Conservation (phyloP, 2,797 vertebrate genomes). For the Fratercula arctica region DNA sequence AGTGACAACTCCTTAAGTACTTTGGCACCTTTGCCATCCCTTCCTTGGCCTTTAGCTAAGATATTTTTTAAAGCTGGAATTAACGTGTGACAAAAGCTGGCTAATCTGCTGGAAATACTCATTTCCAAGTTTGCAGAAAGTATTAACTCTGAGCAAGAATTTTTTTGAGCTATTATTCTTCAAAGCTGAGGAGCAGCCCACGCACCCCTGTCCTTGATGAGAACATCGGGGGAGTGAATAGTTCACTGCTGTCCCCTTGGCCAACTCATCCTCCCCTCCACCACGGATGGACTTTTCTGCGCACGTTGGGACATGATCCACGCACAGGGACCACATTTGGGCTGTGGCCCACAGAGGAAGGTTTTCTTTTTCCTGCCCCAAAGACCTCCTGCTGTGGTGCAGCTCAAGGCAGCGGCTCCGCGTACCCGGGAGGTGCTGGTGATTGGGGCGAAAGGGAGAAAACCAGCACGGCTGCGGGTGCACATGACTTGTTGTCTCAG, state of each 20-base stretch:
- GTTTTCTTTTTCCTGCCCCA: neutral
- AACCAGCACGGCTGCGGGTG: neutral
- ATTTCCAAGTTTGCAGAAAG: constrained; percentile 50
- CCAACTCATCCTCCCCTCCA: accelerated
- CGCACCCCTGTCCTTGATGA: neutral
- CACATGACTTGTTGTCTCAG: neutral
- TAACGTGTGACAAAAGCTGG: constrained; percentile 43
- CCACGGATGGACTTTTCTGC: neutral
- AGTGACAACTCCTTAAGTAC: neutral
- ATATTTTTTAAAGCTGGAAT: neutral
- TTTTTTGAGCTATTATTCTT: neutral
- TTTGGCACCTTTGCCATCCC: constrained; percentile 4
- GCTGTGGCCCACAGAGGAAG: no score
- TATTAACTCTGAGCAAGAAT: neutral
- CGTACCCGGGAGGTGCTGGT: accelerated
- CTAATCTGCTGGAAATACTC: neutral
- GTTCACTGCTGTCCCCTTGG: neutral
- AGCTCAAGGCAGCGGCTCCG: accelerated
- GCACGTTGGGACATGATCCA: accelerated
- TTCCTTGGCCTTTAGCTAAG: neutral
- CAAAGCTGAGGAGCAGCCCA: neutral
- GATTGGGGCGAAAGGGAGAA: accelerated
- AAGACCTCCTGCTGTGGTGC: neutral
- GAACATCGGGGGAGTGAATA: neutral
- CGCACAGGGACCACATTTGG: accelerated